Percentiles rank a stretch among this genome's conserved stretches.
phyloP scores from a whole-genome alignment of 2,113 vertebrate genomes.

The Martes martes region DNA sequence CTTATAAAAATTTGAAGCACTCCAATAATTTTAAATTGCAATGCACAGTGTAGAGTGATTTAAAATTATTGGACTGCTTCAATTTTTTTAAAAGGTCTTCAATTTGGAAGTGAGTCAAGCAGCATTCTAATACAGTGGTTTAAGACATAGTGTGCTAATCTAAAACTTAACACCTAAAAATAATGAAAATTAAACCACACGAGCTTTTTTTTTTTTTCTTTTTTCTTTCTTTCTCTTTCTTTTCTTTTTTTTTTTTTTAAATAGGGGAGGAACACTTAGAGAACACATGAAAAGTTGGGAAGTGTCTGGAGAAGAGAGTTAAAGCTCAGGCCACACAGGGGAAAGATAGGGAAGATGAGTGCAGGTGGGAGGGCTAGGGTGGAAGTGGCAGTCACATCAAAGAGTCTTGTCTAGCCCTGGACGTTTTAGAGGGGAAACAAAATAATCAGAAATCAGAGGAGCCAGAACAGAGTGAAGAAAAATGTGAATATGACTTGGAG shows the following conservation, averaged over 20 bases:
- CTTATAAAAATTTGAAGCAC: constrained; percentile 93
- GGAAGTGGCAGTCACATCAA: not conserved
- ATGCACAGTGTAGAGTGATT: constrained; percentile 89
- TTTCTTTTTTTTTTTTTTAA: not conserved
- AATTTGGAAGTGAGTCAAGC: constrained; percentile 89
- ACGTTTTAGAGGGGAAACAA: not conserved
- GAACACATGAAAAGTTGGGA: constrained; percentile 51
- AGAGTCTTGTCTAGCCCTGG: no score
- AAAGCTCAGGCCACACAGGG: not conserved
- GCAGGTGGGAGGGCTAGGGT: not conserved
- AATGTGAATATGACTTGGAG: not conserved
- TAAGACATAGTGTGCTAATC: constrained; percentile 82
- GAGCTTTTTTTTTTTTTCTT: not conserved
- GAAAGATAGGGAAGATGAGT: not conserved
- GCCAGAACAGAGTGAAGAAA: not conserved
- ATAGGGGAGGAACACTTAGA: constrained; percentile 4
- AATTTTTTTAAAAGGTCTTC: constrained; percentile 88
- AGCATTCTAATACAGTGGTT: constrained; percentile 86
- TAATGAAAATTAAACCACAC: constrained; percentile 84
- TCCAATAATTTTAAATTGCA: constrained; percentile 93
- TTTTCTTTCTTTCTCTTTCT: not conserved
- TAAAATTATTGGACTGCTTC: constrained; percentile 90
- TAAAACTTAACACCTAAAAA: constrained; percentile 86
- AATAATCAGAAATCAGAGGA: not conserved
- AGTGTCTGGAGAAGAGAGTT: not conserved